Percentiles rank a stretch among this genome's conserved stretches.
Evolutionary conservation across 2,113 vertebrate genomes (phyloP).

Genomic region (Myotis yumanensis): DNA sequence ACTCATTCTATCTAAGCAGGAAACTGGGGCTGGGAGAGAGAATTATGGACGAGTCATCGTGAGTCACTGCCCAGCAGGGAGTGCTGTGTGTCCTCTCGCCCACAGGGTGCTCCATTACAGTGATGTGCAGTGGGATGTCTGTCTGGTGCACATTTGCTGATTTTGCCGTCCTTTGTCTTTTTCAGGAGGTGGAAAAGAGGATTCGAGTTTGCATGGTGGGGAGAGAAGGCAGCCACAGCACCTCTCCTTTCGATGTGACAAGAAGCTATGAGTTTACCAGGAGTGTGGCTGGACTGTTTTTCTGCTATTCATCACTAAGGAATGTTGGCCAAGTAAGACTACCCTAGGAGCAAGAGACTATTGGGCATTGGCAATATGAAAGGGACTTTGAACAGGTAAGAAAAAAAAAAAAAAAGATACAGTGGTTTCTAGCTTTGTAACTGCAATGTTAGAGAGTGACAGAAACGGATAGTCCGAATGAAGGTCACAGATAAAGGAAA

Average conservation of each 20-base stretch:
- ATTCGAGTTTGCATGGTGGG: not conserved
- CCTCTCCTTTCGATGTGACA: not conserved
- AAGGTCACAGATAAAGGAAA: not conserved
- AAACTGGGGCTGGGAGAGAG: not conserved
- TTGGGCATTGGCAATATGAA: not conserved
- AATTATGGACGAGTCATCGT: not conserved
- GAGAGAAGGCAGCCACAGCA: not conserved
- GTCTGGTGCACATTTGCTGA: not conserved
- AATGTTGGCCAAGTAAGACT: not conserved
- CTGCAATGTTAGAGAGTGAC: not conserved
- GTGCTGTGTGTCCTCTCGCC: not conserved
- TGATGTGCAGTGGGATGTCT: not conserved
- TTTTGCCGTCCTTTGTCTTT: not conserved
- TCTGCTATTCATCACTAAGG: not conserved
- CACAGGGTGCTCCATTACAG: not conserved
- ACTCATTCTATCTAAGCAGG: not conserved
- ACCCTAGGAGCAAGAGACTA: not conserved
- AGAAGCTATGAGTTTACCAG: not conserved
- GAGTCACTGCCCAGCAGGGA: not conserved
- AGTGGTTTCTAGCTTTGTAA: not conserved
- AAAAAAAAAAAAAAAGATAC: not conserved
- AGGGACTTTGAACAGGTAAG: not conserved
- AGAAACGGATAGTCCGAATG: not conserved
- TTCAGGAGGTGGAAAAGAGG: not conserved
- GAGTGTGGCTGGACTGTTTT: not conserved